phyloP scores from a whole-genome alignment of 2,888 invertebrate genomes.

The Caprella mutica region DNA sequence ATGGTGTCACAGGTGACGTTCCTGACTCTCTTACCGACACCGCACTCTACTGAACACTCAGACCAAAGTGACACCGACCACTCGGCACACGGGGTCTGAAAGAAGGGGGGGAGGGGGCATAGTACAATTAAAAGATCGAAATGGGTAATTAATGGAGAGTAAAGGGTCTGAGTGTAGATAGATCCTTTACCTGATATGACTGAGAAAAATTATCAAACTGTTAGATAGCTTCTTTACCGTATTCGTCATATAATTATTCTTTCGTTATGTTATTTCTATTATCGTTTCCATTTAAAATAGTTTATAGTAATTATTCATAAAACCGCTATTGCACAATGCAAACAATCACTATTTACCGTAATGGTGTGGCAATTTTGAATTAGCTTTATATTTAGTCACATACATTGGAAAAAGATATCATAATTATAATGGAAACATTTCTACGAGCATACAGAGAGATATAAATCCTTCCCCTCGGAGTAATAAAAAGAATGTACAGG shows the following conservation, averaged over 20 bases:
- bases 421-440: background rate
- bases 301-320: background rate
- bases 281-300: background rate
- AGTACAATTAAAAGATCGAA: background rate
- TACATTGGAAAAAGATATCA: background rate
- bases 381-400: background rate
- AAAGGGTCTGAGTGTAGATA: no score
- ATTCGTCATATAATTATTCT: no score
- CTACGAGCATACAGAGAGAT: background rate
- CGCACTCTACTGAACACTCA: conserved; percentile 61
- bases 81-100: no score
- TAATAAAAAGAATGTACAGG: background rate
- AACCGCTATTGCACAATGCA: background rate
- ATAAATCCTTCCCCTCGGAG: background rate
- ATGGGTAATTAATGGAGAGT: background rate
- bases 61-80: conserved; percentile 50
- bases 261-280: background rate
- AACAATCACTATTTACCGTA: background rate
- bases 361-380: background rate
- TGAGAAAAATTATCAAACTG: no score
- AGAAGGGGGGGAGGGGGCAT: background rate
- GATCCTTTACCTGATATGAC: no score
- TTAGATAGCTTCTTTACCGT: no score
- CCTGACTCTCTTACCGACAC: conserved; percentile 35
- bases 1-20: conserved; percentile 6